Conservation (phyloP, 2,888 invertebrate genomes). For the Amblyteles armatorius region DNA sequence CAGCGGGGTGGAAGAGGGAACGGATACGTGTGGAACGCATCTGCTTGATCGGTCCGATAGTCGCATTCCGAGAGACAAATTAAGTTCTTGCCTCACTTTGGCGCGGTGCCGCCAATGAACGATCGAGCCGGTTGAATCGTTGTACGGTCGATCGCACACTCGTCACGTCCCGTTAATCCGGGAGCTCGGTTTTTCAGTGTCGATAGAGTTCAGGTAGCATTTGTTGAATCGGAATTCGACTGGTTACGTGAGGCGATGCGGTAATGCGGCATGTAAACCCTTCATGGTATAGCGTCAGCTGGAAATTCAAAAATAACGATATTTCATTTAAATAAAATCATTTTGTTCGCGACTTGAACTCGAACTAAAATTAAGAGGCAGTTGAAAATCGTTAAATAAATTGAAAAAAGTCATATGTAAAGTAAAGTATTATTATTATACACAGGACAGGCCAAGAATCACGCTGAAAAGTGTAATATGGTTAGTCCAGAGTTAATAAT, state of each 20-base stretch:
- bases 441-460: too few relatives aligned
- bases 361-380: too few relatives aligned
- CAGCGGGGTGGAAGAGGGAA: conserved; percentile 22
- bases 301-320: not conserved
- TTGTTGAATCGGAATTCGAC: not conserved
- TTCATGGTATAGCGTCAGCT: not conserved
- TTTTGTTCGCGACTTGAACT: too few relatives aligned
- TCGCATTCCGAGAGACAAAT: conserved; percentile 82
- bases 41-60: conserved; percentile 79
- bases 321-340: not conserved
- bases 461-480: too few relatives aligned
- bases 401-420: too few relatives aligned
- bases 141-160: conserved; percentile 20
- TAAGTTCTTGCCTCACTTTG: conserved; percentile 80
- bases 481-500: too few relatives aligned
- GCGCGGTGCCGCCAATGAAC: conserved; percentile 31
- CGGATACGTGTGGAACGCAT: conserved; percentile 74
- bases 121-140: conserved; percentile 34
- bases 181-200: conserved; percentile 40
- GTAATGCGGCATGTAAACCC: not conserved
- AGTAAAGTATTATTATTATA: too few relatives aligned
- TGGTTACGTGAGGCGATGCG: not conserved
- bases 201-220: conserved; percentile 30
- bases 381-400: too few relatives aligned
- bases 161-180: conserved; percentile 21